Evolutionary conservation across 2,797 vertebrate species (phyloP).

Genomic region (Lindbergichthys nudifrons): DNA sequence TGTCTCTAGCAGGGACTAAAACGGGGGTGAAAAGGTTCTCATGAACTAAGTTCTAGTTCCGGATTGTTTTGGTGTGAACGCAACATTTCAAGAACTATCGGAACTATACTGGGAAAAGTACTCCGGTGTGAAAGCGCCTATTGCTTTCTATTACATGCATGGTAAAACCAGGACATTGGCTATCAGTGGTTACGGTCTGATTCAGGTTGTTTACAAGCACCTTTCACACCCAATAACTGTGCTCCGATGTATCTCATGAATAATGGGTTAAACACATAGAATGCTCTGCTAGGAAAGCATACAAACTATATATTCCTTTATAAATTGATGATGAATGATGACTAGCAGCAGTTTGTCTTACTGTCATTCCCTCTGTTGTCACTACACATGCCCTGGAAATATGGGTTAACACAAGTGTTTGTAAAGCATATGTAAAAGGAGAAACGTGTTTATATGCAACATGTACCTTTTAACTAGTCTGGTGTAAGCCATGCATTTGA

Average conservation of each 20-base stretch:
- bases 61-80: no score
- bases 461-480: neutral
- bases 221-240: conserved; percentile 29
- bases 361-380: neutral
- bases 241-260: conserved; percentile 14
- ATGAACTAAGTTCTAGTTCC: no score
- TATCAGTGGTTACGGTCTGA: conserved; percentile 15
- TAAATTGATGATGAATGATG: neutral
- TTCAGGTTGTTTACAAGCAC: conserved; percentile 38
- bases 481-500: neutral
- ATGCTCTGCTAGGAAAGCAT: conserved; percentile 4
- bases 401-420: neutral
- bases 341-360: neutral
- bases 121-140: no score
- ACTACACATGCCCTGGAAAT: neutral
- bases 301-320: conserved; percentile 1
- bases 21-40: no score
- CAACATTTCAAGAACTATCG: no score
- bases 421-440: neutral
- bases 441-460: neutral
- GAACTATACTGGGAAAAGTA: no score
- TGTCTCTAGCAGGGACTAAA: no score
- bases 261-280: conserved; percentile 9
- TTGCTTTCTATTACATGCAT: conserved; percentile 11
- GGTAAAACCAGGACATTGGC: conserved; percentile 15